These are phyloP conservation scores for Ascaphus truei DNA, from an alignment of 2,113 vertebrate species.

Conservation along the genomic window DNA sequence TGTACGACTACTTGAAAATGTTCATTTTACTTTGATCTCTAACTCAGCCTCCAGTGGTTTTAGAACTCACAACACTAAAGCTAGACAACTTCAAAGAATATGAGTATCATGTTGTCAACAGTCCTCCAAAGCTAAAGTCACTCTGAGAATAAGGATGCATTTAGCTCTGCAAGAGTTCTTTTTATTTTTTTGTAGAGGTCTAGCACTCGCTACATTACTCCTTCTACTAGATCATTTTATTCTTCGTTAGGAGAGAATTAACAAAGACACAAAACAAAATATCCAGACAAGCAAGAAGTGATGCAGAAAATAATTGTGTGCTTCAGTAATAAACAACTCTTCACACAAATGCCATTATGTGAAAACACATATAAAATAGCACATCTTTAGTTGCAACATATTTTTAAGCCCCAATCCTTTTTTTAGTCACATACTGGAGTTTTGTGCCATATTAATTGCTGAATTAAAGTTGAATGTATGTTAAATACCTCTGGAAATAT, in stretches of 20 bases:
- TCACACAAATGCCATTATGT: too few species aligned
- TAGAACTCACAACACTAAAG: conserved; percentile 11
- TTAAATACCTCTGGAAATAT: too few species aligned
- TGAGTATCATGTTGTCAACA: conserved; percentile 19
- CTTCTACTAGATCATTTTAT: neutral
- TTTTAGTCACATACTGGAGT: too few species aligned
- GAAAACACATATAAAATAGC: too few species aligned
- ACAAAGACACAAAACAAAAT: neutral
- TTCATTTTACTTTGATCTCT: conserved; percentile 14
- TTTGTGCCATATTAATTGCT: too few species aligned
- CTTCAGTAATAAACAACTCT: too few species aligned
- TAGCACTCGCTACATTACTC: neutral
- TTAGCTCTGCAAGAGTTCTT: conserved; percentile 11
- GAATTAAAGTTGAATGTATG: too few species aligned
- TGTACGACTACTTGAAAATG: neutral
- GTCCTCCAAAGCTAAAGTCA: neutral
- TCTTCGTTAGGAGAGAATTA: neutral
- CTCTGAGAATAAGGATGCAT: neutral
- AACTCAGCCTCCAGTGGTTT: conserved; percentile 26
- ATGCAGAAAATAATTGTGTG: too few species aligned
- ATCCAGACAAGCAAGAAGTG: neutral
- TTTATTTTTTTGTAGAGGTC: conserved; percentile 21
- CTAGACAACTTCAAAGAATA: conserved; percentile 28
- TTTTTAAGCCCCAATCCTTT: too few species aligned
- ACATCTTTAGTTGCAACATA: too few species aligned